These are phyloP conservation scores for Spinus olivaceus DNA, from an alignment of 2,797 vertebrate species.

Conservation along the genomic window DNA sequence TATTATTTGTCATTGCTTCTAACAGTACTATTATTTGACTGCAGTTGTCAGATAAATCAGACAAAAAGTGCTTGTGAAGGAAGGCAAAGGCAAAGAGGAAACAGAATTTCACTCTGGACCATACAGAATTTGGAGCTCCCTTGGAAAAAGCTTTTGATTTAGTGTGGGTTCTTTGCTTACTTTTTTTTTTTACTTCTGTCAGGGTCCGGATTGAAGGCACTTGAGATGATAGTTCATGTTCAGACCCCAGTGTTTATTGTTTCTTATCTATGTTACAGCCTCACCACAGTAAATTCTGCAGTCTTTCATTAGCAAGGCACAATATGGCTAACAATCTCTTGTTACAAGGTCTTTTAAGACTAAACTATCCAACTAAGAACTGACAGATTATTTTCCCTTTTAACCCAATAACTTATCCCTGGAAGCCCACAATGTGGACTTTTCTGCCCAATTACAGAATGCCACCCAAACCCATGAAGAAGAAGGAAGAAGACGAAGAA, in stretches of 20 bases:
- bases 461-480: neutral
- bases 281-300: neutral
- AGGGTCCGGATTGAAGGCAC: neutral
- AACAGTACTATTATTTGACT: neutral
- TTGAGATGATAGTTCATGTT: neutral
- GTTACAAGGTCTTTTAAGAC: too few relatives aligned
- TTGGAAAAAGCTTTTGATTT: neutral
- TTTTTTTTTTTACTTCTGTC: neutral
- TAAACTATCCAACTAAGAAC: too few relatives aligned
- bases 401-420: neutral
- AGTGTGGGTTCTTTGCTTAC: neutral
- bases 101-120: neutral
- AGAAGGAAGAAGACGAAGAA: too few relatives aligned
- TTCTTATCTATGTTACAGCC: neutral
- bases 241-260: neutral
- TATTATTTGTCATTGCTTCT: neutral
- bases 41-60: neutral
- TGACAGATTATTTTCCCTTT: neutral
- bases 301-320: too few relatives aligned
- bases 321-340: too few relatives aligned
- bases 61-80: neutral
- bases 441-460: neutral
- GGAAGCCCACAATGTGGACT: fast-evolving
- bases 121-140: neutral
- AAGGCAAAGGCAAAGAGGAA: neutral